phyloP scores from a whole-genome alignment of 1,140 invertebrate species.

The Nymphalis io region DNA sequence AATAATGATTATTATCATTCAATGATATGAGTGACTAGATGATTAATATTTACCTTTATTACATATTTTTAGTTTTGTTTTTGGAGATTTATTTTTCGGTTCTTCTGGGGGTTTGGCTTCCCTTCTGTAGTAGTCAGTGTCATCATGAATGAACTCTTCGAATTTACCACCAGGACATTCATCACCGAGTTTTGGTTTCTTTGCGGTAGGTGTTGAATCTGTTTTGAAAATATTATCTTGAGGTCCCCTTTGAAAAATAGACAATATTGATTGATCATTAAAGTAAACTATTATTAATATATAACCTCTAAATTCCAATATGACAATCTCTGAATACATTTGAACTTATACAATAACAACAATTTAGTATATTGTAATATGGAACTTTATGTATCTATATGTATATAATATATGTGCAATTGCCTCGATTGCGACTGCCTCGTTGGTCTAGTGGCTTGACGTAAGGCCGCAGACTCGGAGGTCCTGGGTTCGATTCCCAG shows the following conservation, averaged over 20 bases:
- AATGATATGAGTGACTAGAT: background rate
- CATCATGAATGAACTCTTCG: conserved; percentile 68
- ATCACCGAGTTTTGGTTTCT: conserved; percentile 52
- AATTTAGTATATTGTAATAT: no score
- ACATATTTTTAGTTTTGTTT: conserved; percentile 35
- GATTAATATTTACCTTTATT: conserved; percentile 46
- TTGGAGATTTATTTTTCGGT: conserved; percentile 28
- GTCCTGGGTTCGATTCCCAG: no score
- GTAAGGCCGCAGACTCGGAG: no score
- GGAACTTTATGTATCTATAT: no score
- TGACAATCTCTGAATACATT: no score
- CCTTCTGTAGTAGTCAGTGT: conserved; percentile 67
- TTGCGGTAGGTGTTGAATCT: conserved; percentile 47
- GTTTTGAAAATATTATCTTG: conserved; percentile 45
- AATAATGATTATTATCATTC: background rate
- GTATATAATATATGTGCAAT: no score
- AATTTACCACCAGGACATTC: conserved; percentile 40
- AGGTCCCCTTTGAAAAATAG: conserved; percentile 44
- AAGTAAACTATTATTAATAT: no score
- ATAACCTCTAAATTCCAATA: no score
- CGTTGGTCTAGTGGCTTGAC: no score
- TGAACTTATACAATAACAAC: no score
- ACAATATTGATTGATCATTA: background rate
- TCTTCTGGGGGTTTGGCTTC: conserved; percentile 32
- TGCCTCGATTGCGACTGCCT: no score